A percentile compares a stretch with the other conserved stretches of the same genome.
phyloP scores from a whole-genome alignment of 2,888 invertebrate genomes.

The Ypsolopha sequella region DNA sequence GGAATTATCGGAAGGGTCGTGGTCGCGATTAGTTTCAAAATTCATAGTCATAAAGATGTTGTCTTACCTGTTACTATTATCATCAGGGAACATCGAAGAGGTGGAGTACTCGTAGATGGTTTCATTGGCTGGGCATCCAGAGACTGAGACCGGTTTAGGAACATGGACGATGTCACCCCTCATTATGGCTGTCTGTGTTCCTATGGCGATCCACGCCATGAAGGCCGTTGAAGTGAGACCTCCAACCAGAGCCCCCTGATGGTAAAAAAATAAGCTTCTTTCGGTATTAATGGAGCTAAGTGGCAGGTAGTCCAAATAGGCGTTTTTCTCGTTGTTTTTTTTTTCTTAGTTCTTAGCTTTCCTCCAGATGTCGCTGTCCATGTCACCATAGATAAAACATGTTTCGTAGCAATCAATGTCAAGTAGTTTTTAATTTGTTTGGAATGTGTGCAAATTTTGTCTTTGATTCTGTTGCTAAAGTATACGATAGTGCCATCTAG shows the following conservation, averaged over 20 bases:
- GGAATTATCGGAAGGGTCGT: background rate
- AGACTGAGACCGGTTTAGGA: conserved; percentile 73
- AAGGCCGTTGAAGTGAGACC: conserved; percentile 72
- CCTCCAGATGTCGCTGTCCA: too few species aligned
- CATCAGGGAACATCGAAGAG: background rate
- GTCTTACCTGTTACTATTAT: background rate
- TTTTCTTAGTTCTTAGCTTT: too few species aligned
- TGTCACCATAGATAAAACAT: too few species aligned
- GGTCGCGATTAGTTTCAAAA: too few species aligned
- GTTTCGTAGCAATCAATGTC: too few species aligned
- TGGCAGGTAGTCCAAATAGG: too few species aligned
- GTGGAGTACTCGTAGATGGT: conserved; percentile 16
- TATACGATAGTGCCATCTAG: too few species aligned
- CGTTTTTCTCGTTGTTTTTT: too few species aligned
- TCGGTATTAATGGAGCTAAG: too few species aligned
- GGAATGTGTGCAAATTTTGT: too few species aligned
- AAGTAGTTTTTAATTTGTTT: too few species aligned
- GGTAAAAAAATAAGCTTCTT: background rate
- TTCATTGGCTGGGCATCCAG: conserved; percentile 56
- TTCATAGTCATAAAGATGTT: background rate
- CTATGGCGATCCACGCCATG: conserved; percentile 78
- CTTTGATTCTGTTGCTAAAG: too few species aligned
- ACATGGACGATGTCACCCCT: conserved; percentile 71
- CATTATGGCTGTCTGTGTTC: conserved; percentile 77
- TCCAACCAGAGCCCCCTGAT: conserved; percentile 75